A percentile compares a stretch with the other conserved stretches of the same genome.
Evolutionary conservation across 2,888 invertebrate species (phyloP).

Genomic region (Xanthorhoe spadicearia): DNA sequence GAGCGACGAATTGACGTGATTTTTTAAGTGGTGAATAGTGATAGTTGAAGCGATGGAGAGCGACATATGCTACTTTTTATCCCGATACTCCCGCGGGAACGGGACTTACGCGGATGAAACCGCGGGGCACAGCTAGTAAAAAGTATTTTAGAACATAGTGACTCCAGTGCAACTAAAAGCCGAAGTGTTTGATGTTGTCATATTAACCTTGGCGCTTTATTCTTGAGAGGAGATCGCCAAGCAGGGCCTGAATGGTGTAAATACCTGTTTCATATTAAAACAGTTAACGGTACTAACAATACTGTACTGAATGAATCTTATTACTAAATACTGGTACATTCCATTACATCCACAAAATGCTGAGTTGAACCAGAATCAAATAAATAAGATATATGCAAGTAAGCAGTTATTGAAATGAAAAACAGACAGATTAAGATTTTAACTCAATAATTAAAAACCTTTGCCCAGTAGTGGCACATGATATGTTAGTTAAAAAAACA

Average conservation of each 20-base stretch:
- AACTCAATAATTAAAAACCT: too few species aligned
- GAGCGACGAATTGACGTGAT: too few species aligned
- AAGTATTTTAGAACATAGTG: conserved; percentile 64
- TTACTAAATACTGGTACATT: conserved; percentile 16
- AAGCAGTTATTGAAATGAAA: neutral
- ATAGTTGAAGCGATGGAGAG: too few species aligned
- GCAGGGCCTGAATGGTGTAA: conserved; percentile 82
- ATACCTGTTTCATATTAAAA: conserved; percentile 82
- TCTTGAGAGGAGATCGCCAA: conserved; percentile 83
- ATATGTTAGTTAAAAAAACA: too few species aligned
- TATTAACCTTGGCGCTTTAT: conserved; percentile 78
- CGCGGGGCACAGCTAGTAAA: too few species aligned
- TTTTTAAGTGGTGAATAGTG: too few species aligned
- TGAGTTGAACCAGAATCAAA: conserved; percentile 7
- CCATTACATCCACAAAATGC: neutral
- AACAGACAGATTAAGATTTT: neutral
- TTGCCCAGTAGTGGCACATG: too few species aligned
- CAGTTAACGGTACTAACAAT: conserved; percentile 76
- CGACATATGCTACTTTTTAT: too few species aligned
- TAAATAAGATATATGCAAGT: too few species aligned
- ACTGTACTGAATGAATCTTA: conserved; percentile 34
- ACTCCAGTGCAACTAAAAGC: conserved; percentile 69
- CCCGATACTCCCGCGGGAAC: too few species aligned
- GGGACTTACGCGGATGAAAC: too few species aligned
- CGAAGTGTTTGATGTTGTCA: conserved; percentile 50